These are phyloP conservation scores for Paedocypris micromegethes DNA, from an alignment of 2,797 vertebrate species.

Conservation along the genomic window DNA sequence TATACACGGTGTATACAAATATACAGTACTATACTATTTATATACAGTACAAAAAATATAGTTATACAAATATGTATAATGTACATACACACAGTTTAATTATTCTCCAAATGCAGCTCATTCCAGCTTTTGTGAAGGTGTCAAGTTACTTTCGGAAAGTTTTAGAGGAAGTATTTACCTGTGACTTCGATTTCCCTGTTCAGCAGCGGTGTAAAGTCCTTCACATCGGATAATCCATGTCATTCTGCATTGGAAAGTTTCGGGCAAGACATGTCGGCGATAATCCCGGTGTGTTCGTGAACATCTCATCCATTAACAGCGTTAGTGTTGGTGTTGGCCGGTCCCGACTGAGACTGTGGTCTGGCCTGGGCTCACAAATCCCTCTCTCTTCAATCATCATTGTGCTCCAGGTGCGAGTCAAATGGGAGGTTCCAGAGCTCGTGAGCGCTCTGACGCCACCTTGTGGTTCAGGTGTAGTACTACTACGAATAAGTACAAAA, in stretches of 20 bases:
- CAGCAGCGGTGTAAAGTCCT: slow-evolving; percentile 12
- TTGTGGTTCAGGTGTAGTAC: background rate
- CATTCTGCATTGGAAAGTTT: slow-evolving; percentile 50
- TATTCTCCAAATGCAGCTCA: too few species aligned
- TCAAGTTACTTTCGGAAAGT: too few species aligned
- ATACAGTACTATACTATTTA: too few species aligned
- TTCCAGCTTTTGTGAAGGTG: too few species aligned
- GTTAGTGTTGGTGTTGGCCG: background rate
- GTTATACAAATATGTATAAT: too few species aligned
- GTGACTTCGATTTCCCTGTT: slow-evolving; percentile 15
- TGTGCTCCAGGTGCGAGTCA: slow-evolving; percentile 31
- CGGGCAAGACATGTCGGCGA: slow-evolving; percentile 69
- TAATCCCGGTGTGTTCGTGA: slow-evolving; percentile 39
- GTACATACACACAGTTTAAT: too few species aligned
- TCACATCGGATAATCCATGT: slow-evolving; percentile 17
- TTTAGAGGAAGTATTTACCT: slow-evolving; percentile 14
- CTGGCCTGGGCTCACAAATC: background rate
- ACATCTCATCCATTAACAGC: slow-evolving; percentile 6
- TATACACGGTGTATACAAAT: too few species aligned
- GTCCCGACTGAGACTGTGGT: background rate
- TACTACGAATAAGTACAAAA: too few species aligned
- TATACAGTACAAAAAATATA: too few species aligned
- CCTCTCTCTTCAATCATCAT: slow-evolving; percentile 2
- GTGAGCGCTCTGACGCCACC: slow-evolving; percentile 4
- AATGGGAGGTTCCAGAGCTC: slow-evolving; percentile 7